Evolutionary conservation across 2,113 vertebrate genomes (phyloP).

Genomic region (Triplophysa rosa): DNA sequence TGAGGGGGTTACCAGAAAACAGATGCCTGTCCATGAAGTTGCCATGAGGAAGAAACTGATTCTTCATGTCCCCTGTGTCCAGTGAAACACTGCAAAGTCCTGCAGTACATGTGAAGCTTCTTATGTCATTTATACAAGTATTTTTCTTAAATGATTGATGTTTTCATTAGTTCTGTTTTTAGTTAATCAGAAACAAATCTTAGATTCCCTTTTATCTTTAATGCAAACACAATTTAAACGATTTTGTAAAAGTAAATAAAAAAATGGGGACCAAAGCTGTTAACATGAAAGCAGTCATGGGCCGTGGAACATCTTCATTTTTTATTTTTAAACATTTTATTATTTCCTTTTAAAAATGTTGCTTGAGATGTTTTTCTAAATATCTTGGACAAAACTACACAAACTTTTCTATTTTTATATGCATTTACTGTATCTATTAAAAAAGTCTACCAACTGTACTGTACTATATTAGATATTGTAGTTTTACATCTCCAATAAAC

Average conservation of each 20-base stretch:
- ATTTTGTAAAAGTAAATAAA: background rate
- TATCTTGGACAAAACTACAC: too few relatives aligned
- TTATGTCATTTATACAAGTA: background rate
- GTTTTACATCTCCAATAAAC: too few relatives aligned
- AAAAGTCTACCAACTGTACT: too few relatives aligned
- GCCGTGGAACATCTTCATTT: too few relatives aligned
- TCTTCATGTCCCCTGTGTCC: conserved; percentile 59
- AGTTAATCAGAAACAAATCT: too few relatives aligned
- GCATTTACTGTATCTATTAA: too few relatives aligned
- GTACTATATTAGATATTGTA: too few relatives aligned
- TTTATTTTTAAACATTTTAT: too few relatives aligned
- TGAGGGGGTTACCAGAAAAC: conserved; percentile 59
- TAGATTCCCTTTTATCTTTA: background rate
- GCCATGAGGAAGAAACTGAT: conserved; percentile 82
- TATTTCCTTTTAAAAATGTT: too few relatives aligned
- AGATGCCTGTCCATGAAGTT: conserved; percentile 86
- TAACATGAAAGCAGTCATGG: background rate
- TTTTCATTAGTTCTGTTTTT: too few relatives aligned
- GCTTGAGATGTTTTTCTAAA: too few relatives aligned
- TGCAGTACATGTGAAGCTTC: background rate
- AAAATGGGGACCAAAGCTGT: background rate
- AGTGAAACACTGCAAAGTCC: background rate
- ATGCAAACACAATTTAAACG: background rate
- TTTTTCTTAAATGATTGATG: background rate
- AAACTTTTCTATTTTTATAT: too few relatives aligned